A percentile compares a stretch with the other conserved stretches of the same genome.
phyloP scores from a whole-genome alignment of 2,113 vertebrate species.

The Xenopus borealis region DNA sequence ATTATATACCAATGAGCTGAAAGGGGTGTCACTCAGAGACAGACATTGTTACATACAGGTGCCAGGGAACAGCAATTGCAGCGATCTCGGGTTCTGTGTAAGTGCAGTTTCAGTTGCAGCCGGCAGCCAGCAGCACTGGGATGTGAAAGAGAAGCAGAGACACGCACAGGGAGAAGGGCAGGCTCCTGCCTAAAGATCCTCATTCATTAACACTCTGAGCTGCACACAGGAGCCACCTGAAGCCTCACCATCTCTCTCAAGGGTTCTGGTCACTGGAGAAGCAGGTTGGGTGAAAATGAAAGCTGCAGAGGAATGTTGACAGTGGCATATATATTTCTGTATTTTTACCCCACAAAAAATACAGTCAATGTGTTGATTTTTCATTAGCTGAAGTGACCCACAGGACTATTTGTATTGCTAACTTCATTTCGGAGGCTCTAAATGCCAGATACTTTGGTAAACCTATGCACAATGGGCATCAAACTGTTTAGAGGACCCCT shows the following conservation, averaged over 20 bases:
- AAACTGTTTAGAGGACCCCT: too few species aligned
- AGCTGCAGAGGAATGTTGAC: slow-evolving; percentile 45
- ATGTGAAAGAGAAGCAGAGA: slow-evolving; percentile 29
- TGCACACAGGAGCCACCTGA: slow-evolving; percentile 44
- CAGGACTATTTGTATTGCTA: too few species aligned
- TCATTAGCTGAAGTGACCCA: too few species aligned
- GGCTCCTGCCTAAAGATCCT: slow-evolving; percentile 17
- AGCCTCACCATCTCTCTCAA: slow-evolving; percentile 13
- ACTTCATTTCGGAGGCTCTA: too few species aligned
- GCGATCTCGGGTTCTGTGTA: background rate
- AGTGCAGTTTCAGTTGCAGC: slow-evolving; percentile 48
- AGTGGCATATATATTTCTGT: too few species aligned
- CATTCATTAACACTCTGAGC: slow-evolving; percentile 22
- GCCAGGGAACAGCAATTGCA: slow-evolving; percentile 19
- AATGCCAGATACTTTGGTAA: too few species aligned
- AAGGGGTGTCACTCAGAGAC: background rate
- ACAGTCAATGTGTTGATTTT: too few species aligned
- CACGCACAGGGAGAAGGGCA: slow-evolving; percentile 12
- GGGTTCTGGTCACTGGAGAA: slow-evolving; percentile 24
- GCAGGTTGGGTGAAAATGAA: slow-evolving; percentile 61
- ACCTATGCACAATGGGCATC: too few species aligned
- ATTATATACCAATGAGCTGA: background rate
- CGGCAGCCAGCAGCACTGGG: slow-evolving; percentile 54
- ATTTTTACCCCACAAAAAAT: too few species aligned
- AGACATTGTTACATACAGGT: slow-evolving; percentile 23